phyloP scores from a whole-genome alignment of 2,113 vertebrate species.

The Periophthalmodon schlosseri region DNA sequence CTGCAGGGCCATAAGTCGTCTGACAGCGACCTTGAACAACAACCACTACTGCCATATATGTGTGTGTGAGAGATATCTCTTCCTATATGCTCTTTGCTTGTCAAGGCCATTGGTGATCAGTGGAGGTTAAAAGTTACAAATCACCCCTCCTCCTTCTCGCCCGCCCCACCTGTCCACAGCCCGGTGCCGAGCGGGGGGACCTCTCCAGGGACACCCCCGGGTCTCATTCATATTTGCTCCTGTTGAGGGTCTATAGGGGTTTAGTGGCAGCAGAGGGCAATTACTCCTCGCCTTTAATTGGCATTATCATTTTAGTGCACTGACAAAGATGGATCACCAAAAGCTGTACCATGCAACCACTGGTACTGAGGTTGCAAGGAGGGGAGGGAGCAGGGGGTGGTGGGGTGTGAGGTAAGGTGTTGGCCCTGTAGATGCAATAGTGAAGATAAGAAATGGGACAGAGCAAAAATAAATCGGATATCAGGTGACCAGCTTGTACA shows the following conservation, averaged over 20 bases:
- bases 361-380: constrained; percentile 1
- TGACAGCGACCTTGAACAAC: constrained; percentile 68
- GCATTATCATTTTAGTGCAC: constrained; percentile 91
- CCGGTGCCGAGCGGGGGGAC: constrained; percentile 14
- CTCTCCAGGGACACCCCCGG: constrained; percentile 48
- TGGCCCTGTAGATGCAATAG: constrained; percentile 26
- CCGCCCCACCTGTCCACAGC: constrained; percentile 53
- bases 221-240: constrained; percentile 82
- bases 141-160: constrained; percentile 55
- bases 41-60: constrained; percentile 23
- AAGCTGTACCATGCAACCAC: constrained; percentile 62
- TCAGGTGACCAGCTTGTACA: constrained; percentile 43
- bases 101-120: constrained; percentile 79
- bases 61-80: constrained; percentile 47
- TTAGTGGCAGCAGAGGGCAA: constrained; percentile 79
- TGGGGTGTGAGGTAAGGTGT: constrained; percentile 15
- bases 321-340: constrained; percentile 91
- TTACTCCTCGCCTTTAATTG: constrained; percentile 93
- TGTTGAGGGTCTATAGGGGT: constrained; percentile 80
- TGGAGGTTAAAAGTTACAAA: constrained; percentile 84
- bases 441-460: constrained; percentile 26
- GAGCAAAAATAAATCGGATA: constrained; percentile 50
- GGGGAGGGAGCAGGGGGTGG: neutral
- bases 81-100: constrained; percentile 40
- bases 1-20: constrained; percentile 62